phyloP scores from a whole-genome alignment of 2,888 invertebrate species.

The Scaptomyza tumidula region DNA sequence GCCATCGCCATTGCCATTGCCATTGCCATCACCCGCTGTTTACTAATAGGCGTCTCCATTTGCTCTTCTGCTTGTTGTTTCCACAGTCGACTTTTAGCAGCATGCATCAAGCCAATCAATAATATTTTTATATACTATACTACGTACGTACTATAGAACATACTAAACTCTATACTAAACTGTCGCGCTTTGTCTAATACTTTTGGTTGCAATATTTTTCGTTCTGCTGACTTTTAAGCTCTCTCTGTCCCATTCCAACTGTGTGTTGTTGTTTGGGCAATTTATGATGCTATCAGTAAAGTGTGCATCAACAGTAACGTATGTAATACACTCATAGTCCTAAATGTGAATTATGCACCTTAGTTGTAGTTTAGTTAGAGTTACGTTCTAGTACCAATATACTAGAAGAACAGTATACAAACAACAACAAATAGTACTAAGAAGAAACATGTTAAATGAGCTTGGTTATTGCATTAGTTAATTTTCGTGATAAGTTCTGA shows the following conservation, averaged over 20 bases:
- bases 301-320: conserved; percentile 7
- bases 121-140: conserved; percentile 57
- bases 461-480: too few relatives aligned
- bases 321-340: conserved; percentile 2
- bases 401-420: too few relatives aligned
- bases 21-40: conserved; percentile 16
- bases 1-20: neutral
- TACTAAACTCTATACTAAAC: neutral
- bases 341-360: too few relatives aligned
- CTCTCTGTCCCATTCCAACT: neutral
- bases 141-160: neutral
- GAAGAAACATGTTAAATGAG: too few relatives aligned
- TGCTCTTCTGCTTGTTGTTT: conserved; percentile 1
- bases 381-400: too few relatives aligned
- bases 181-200: conserved; percentile 58
- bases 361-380: too few relatives aligned
- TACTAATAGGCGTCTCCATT: conserved; percentile 57
- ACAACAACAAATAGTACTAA: too few relatives aligned
- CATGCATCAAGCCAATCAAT: conserved; percentile 48
- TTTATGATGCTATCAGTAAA: conserved; percentile 31
- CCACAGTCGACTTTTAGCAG: neutral
- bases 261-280: conserved; percentile 18
- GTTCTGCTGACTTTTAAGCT: conserved; percentile 44
- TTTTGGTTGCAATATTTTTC: conserved; percentile 30
- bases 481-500: too few relatives aligned